Base-by-base conservation (phyloP, 2,888 invertebrate species). In the Drosophila nr. fundita region DNA sequence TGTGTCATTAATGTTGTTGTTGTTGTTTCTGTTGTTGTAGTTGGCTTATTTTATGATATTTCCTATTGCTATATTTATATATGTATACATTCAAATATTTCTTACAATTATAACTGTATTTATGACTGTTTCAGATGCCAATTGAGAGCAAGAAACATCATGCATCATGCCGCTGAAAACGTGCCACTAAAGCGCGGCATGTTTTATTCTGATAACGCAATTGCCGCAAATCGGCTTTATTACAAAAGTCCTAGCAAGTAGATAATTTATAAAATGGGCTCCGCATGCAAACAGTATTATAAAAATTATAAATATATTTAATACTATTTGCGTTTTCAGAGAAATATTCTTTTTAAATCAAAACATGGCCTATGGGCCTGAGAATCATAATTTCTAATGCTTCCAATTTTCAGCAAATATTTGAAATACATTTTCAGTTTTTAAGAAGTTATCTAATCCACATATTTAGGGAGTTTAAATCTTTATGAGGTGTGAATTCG, bases 1-100 rank as follows among this genome's bases (percentile, higher is more conserved):
- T 78, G 75, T 89, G 89, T 89, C 85, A 87, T 87, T 87, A 85
- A 78, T 73, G 69, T 38, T 58, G 71, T 60, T 48, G 48, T 67
- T 66, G 53, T 66, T 50, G 50, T 40, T 40, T 40, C 10, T n/a
- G 36, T 36, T 60, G 60, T 32, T 76, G 68, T 71, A 63, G 64
- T 55, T 65, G 38, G 45, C 48, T 78, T 78, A 68, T 49, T 69
- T 68, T 78, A 69, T 74, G 63, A 67, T 73, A 78, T 80, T 68
- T 57, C 68, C 61, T 53, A 34, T 30, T 49, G 29, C 68, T 62
- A 63, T 55, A 72, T 68, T 49, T 40, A 64, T 60, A 64, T 68
- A 38, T 68, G 69, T 38, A 72, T 72, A 24, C 18, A 29, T 67
- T 79, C 71, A 82, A 68, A 72, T 30, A 42, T 38, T 38, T 55